phyloP scores from a whole-genome alignment of 1,140 invertebrate species.

The Planococcus citri region DNA sequence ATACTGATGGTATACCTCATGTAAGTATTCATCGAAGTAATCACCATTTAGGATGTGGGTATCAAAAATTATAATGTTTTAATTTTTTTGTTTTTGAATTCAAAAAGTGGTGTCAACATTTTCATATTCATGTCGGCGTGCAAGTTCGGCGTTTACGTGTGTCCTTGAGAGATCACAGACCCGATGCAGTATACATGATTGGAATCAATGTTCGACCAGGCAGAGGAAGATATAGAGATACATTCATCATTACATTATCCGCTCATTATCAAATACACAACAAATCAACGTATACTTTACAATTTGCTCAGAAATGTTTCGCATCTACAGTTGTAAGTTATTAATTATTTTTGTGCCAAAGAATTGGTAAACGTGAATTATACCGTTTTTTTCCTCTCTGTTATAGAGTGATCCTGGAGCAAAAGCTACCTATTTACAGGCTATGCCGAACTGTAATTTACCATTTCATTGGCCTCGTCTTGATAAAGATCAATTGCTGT shows the following conservation, averaged over 20 bases:
- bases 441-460: constrained; percentile 74
- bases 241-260: constrained; percentile 82
- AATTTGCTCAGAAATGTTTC: constrained; percentile 75
- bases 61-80: not conserved
- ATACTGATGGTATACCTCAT: constrained; percentile 48
- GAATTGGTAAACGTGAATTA: constrained; percentile 1
- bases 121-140: constrained; percentile 64
- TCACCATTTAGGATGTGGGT: not conserved
- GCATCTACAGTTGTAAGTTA: constrained; percentile 43
- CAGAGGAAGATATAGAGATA: constrained; percentile 72
- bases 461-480: constrained; percentile 90
- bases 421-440: constrained; percentile 54
- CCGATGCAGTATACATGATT: constrained; percentile 59
- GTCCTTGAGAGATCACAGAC: constrained; percentile 43
- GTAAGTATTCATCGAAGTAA: constrained; percentile 24
- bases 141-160: constrained; percentile 52
- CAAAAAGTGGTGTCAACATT: constrained; percentile 63
- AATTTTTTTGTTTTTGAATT: constrained; percentile 23
- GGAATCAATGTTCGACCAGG: constrained; percentile 81
- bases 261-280: constrained; percentile 90
- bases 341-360: constrained; percentile 19
- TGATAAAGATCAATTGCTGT: constrained; percentile 77
- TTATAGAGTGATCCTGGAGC: constrained; percentile 49
- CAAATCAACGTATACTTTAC: constrained; percentile 63
- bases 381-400: constrained; percentile 17